Evolutionary conservation across 1,140 invertebrate species (phyloP).

Genomic region (Zelostemma sp.): DNA sequence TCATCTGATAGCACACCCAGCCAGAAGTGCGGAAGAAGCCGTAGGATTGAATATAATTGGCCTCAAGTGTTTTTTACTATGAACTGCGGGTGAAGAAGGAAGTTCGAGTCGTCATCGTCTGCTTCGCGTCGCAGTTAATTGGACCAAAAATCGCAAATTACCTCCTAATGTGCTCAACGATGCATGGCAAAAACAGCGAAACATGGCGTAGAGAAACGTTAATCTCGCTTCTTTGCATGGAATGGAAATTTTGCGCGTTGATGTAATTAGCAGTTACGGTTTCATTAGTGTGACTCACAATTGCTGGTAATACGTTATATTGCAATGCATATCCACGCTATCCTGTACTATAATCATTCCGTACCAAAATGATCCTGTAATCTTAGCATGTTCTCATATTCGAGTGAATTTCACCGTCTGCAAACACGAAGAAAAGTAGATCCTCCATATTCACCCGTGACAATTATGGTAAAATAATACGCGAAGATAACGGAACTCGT

Average conservation of each 20-base stretch:
- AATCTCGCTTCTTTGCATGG: conserved; percentile 11
- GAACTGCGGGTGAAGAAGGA: not conserved
- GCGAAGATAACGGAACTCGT: conserved; percentile 34
- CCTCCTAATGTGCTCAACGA: not conserved
- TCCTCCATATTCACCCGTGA: conserved; percentile 37
- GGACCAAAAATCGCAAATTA: too few species aligned
- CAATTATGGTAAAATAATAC: conserved; percentile 41
- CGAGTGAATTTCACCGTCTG: conserved; percentile 34
- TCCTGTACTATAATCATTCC: conserved; percentile 34
- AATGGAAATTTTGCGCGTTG: conserved; percentile 12
- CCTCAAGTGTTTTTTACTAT: conserved; percentile 1
- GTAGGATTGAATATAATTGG: conserved; percentile 48
- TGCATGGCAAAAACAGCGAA: not conserved
- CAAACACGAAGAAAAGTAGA: conserved; percentile 40
- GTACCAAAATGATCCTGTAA: conserved; percentile 41
- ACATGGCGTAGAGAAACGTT: not conserved
- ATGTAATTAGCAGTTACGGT: conserved; percentile 39
- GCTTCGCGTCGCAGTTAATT: too few species aligned
- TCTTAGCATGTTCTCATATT: conserved; percentile 38
- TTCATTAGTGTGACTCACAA: conserved; percentile 23
- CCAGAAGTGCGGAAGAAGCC: conserved; percentile 8
- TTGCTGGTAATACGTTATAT: conserved; percentile 22
- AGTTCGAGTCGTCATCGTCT: not conserved
- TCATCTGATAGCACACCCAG: conserved; percentile 46
- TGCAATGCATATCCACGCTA: conserved; percentile 29